Evolutionary conservation across 2,113 vertebrate species (phyloP), one percentile per base, ranked within the genome.

Genomic region (Scartelaos histophorus): DNA sequence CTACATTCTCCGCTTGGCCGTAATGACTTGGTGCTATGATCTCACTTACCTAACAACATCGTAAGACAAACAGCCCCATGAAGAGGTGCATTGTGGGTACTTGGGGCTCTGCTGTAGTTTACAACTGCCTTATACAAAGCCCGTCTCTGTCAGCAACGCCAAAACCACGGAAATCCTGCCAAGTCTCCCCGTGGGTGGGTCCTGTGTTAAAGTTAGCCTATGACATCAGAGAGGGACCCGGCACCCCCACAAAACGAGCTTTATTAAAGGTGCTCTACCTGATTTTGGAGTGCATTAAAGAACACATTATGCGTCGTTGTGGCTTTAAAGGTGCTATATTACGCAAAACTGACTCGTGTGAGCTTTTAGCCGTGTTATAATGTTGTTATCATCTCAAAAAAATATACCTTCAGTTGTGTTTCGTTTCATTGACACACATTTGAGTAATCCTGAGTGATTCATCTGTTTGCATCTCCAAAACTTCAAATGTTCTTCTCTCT

Each of bases 61-160:
- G 80, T 71, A 88, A 87, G 47, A 76, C 82, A 88, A 90, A 90
- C 87, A 90, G 38, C 34, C 71, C 12, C 21, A n/a, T 91, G 87
- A 91, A 91, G 87, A 85, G 87, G 79, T 85, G 80, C 79, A 85
- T 87, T 92, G 91, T 90, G 19, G 74, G 38, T 70, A 80, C 77
- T 81, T 68, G 3, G 70, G 68, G 78, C 73, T 71, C 75, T 78
- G 80, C 83, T 69, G 66, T 29, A 56, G 73, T 91, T 92, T 89
- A 90, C 29, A 76, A 82, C 60, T 4, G 45, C 43, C 70, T 69
- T 46, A 71, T 29, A 91, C 91, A 93, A 91, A 92, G 89, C 69
- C 2, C 16, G 75, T 54, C 84, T 92, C 81, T 90, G 87, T 92
- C 74, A 2, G 73, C 24, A 60, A 70, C 13, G 67, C 77, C 57